phyloP scores from a whole-genome alignment of 2,113 vertebrate species.

The Acinonyx jubatus region DNA sequence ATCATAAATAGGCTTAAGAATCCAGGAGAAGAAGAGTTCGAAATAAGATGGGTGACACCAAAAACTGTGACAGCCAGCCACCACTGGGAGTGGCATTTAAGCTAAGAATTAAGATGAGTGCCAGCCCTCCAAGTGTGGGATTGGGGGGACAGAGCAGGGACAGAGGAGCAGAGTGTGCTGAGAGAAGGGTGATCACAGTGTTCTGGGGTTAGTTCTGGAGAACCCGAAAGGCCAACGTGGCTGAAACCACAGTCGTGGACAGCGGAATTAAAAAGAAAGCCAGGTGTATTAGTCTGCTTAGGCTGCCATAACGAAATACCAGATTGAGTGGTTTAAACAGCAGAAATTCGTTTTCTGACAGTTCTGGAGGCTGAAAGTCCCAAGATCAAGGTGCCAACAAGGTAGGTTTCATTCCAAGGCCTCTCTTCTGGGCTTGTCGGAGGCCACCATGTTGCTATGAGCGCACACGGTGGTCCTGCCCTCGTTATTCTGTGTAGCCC shows the following conservation, averaged over 20 bases:
- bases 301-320: background rate
- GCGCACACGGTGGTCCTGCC: no score
- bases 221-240: background rate
- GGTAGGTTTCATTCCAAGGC: background rate
- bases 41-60: background rate
- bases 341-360: background rate
- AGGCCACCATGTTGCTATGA: background rate
- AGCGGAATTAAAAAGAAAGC: background rate
- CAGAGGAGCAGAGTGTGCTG: accelerated
- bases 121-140: background rate
- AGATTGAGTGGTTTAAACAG: background rate
- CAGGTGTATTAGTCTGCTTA: background rate
- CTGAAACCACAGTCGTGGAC: background rate
- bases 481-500: background rate
- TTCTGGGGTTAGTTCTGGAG: background rate
- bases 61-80: background rate
- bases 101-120: background rate
- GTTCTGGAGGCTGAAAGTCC: background rate
- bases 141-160: background rate
- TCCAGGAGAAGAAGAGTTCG: background rate
- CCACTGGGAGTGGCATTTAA: background rate
- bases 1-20: background rate
- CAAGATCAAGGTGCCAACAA: background rate
- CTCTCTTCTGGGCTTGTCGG: background rate
- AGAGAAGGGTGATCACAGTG: background rate